Base-by-base conservation (phyloP, 2,888 invertebrate species). In the Seira sanloemensis region DNA sequence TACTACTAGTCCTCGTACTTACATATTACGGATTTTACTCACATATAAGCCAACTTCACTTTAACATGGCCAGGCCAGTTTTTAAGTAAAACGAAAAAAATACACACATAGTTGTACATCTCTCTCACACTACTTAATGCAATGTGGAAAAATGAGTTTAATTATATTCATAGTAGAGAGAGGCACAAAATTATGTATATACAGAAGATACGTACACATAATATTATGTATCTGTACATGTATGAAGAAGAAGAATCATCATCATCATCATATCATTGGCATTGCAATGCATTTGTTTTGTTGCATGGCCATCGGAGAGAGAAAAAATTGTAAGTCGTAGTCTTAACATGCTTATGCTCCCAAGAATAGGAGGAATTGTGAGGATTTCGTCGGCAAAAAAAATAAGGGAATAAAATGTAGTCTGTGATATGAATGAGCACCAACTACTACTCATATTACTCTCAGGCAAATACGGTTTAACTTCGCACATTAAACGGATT, bases 141-240 rank as follows among this genome's bases (percentile, higher is more conserved):
- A 58, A 58, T 58, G 58, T 58, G 58, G 58, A 58, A 58, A 58
- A 58, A 58, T 58, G 18, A 58, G 58, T 58, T 58, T 58, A 58
- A 58, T 58, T 58, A 58, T 58, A 58, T 58, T 58, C 58, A 58
- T 58, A 58, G 58, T n/a, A 4, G n/a, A 7, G 37, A 12, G 12
- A 37, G 12, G 37, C 4, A 37, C 4, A 58, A 58, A 58, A 58
- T 58, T 16, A n/a, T n/a, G n/a, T n/a, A n/a, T n/a, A n/a, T n/a
- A n/a, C n/a, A n/a, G n/a, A n/a, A n/a, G n/a, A n/a, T n/a, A n/a
- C n/a, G n/a, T n/a, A n/a, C n/a, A n/a, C n/a, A n/a, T n/a, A n/a
- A n/a, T n/a, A n/a, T n/a, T n/a, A n/a, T n/a, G n/a, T 58, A 7
- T 58, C 5, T 58, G 58, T 58, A 58, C 5, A 37, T 9, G 58